phyloP scores from a whole-genome alignment of 2,797 vertebrate species.

The Novumbra hubbsi region DNA sequence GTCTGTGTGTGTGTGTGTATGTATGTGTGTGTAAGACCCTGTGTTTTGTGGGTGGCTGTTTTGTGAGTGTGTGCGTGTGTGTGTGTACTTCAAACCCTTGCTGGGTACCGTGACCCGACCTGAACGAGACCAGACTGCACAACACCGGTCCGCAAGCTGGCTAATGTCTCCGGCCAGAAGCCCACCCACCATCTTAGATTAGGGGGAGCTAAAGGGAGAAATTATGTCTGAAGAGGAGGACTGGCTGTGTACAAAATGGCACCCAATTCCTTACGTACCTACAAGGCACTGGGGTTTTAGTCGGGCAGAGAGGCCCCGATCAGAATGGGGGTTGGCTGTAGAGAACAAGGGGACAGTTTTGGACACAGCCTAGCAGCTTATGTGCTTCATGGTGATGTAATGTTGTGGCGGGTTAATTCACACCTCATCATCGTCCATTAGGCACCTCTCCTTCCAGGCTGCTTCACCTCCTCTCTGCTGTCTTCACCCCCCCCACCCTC shows the following conservation, averaged over 20 bases:
- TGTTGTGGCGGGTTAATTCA: constrained; percentile 55
- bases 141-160: no score
- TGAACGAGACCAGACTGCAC: neutral
- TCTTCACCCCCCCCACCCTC: constrained; percentile 6
- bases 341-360: no score
- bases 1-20: neutral
- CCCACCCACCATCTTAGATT: constrained; percentile 1
- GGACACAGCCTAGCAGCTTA: neutral
- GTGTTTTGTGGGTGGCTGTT: neutral
- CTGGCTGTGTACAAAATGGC: neutral
- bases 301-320: no score
- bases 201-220: neutral
- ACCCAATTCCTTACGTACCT: no score
- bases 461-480: constrained; percentile 13
- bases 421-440: constrained; percentile 66
- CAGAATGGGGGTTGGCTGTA: no score
- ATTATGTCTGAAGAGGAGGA: neutral
- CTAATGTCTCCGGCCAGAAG: neutral
- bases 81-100: no score
- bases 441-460: constrained; percentile 42
- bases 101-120: no score
- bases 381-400: constrained; percentile 54
- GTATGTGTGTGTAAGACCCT: neutral
- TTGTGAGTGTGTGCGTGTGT: no score
- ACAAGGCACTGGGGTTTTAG: no score